Base-by-base conservation (phyloP, 2,797 vertebrate genomes). In the Pogoniulus pusillus region DNA sequence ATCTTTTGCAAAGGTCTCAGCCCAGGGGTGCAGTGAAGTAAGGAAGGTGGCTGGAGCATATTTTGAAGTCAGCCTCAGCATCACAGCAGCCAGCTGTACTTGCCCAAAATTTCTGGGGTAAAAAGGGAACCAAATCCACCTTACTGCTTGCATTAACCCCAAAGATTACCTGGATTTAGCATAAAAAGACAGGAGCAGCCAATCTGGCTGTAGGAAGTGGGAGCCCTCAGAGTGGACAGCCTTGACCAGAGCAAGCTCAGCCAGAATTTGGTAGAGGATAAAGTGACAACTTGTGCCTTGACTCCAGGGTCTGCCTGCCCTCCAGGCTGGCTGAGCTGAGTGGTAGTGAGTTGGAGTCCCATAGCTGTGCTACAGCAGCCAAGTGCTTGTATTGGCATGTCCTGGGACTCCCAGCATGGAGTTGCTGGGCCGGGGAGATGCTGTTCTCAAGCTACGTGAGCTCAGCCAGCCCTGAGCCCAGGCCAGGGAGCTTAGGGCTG, bases 321-420 rank as follows among this genome's bases (percentile, higher is more conserved):
- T 30, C 23, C 0, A 0, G 30, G 10, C 7, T 0, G 1, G 30
- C 29, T 23, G 32, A 59, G 37, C 64, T 0, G 7, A 65, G 60
- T 1, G 5, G 20, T 49, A 24, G 73, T 4, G 39, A 73, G 54
- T 66, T 47, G 72, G 26, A 77, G 53, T 23, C 59, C 16, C 2
- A 30, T 3, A 43, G 49, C 49, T 37, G 32, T 17, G 30, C 43
- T 59, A 18, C 2, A 16, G 69, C 34, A 47, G 43, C 47, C 0
- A 2, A 37, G 7, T 2, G 1, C 58, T 85, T 23, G 47, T n/a
- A 16, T 23, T 26, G 29, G 14, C 1, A 1, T 4, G 1, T 37
- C 27, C 55, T 34, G 60, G 65, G 32, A 35, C 35, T 85, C 53
- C 54, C 54, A 24, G 27, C 29, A 11, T 12, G 49, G 64, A 39